Evolutionary conservation across 2,113 vertebrate genomes (phyloP).

Genomic region (Corythornis cristatus): DNA sequence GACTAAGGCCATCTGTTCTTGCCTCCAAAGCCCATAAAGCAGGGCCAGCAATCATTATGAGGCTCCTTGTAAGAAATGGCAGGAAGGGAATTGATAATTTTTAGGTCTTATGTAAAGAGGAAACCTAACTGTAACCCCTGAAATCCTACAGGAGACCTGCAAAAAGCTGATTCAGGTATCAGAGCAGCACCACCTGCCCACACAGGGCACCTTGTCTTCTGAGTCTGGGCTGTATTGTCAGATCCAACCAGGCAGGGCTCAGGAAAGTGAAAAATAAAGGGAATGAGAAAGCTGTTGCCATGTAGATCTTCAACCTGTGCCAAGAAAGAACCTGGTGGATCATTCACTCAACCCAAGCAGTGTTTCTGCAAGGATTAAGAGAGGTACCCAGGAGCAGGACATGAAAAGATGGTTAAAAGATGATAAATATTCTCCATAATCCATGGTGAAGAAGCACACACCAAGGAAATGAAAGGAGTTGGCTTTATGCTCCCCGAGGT

Average conservation of each 20-base stretch:
- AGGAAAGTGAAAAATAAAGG: neutral
- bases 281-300: neutral
- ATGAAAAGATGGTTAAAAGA: neutral
- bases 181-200: neutral
- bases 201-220: neutral
- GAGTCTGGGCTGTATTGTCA: neutral
- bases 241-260: neutral
- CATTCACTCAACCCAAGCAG: neutral
- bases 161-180: neutral
- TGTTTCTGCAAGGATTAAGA: neutral
- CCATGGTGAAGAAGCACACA: neutral
- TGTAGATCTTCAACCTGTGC: neutral
- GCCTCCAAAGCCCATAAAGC: neutral
- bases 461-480: neutral
- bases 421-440: neutral
- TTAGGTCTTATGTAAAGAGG: neutral
- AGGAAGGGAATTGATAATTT: neutral
- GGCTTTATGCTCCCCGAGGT: neutral
- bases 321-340: accelerated
- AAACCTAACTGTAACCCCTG: neutral
- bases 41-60: accelerated
- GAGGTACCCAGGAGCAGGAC: neutral
- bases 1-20: neutral
- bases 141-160: neutral
- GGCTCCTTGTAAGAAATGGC: neutral